Evolutionary conservation across 2,888 invertebrate genomes (phyloP), one percentile per base, ranked within the genome.

Genomic region (Chymomyza procnemis): DNA sequence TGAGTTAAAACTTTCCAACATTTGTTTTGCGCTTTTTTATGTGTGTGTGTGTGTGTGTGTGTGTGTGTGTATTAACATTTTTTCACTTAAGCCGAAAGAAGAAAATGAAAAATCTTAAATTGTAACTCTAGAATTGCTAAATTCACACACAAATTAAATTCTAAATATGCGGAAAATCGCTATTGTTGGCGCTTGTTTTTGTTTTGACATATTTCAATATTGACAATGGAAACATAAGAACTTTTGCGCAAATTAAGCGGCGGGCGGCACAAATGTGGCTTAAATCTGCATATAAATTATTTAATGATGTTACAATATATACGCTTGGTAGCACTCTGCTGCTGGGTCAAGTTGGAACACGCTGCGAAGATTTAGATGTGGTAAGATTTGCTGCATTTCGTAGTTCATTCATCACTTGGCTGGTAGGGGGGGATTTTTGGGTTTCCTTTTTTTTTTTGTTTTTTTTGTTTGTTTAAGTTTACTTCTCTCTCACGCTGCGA

Each of bases 21-120:
- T 84, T 71, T 68, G 60, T 58, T 56, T 47, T 74, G n/a, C n/a
- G n/a, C n/a, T n/a, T n/a, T n/a, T n/a, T n/a, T n/a, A n/a, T 55
- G 34, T 21, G 21, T 52, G 19, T 75, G 75, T 75, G 72, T 79
- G n/a, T n/a, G n/a, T n/a, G n/a, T n/a, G n/a, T 78, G 78, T 81
- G 79, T 85, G 84, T 86, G 86, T 82, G 86, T 82, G 81, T 84
- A 86, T 73, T 82, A 82, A 82, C 81, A 82, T 82, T 86, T 84
- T 77, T 71, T 81, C 79, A 72, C 48, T 50, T 50, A 41, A 75
- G 84, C 81, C 76, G 81, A 84, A 84, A 4, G 54, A 82, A n/a
- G n/a, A n/a, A n/a, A n/a, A n/a, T n/a, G n/a, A n/a, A n/a, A 54
- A 54, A 86, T 81, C 86, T 86, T 82, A 86, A 81, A 71, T 77